Base-by-base conservation (phyloP, 35 echinoderm and acorn worm genomes). In the Diadema setosum region DNA sequence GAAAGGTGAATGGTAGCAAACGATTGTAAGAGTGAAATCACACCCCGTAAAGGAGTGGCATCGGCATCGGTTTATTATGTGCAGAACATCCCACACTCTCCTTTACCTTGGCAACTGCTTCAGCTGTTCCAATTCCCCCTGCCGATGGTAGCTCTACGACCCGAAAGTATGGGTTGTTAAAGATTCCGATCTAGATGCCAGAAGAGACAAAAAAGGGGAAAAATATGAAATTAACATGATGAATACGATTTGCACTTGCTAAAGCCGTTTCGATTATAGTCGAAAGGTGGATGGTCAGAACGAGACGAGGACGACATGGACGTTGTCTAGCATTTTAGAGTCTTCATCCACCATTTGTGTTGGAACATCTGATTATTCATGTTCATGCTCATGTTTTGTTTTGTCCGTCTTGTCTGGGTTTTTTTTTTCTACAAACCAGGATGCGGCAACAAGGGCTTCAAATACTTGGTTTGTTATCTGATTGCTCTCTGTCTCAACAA, bases 91-190 rank as follows among this genome's bases (percentile, higher is more conserved):
- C 87, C 45, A 84, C 14, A 12, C 84, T 85, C 14, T 39, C 63
- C 39, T 83, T 89, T 48, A 93, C 45, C 81, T 87, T 93, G 32
- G 91, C 91, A 25, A 93, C 34, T 3, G 73, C 75, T 33, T 80
- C 44, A 15, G 91, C 91, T 25, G 91, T 93, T 8, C 91, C 91
- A 23, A 93, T 88, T 16, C 91, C 91, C 2, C 46, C 34, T 23
- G 76, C 73, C 3, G 91, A 93, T 24, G 91, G 86, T 34, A 86
- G 30, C 60, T 93, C 91, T 12, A 83, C 40, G 25, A 15, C 37
- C 20, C 76, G 45, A 5, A 55, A 16, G 39, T 52, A n/a, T 12
- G 85, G 84, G 69, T 82, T 37, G 42, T 80, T 59, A 15, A 33
- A 35, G 23, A n/a, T 41, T 65, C 24, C 36, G 17, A 58, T 23